phyloP scores from a whole-genome alignment of 2,797 vertebrate species.

The Myotis myotis region DNA sequence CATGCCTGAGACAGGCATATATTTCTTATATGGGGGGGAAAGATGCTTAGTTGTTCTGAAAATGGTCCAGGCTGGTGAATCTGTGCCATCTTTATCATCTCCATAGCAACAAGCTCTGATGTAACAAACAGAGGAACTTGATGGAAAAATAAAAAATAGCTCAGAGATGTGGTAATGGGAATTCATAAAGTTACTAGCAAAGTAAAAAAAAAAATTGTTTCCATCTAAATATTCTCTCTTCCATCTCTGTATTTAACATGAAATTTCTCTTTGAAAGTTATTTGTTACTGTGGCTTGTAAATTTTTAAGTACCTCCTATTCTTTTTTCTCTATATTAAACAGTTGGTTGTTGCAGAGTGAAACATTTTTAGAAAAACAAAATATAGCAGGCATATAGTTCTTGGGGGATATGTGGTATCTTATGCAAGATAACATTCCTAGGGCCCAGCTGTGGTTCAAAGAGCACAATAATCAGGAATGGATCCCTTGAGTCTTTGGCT shows the following conservation, averaged over 20 bases:
- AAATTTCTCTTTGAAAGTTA: constrained; percentile 53
- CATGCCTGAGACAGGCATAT: constrained; percentile 8
- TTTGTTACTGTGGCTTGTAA: constrained; percentile 28
- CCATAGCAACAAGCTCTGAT: constrained; percentile 79
- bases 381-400: background rate
- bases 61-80: constrained; percentile 70
- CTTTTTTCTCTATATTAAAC: constrained; percentile 31
- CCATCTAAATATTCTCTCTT: constrained; percentile 31
- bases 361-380: constrained; percentile 17
- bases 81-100: constrained; percentile 72
- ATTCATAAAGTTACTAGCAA: constrained; percentile 54
- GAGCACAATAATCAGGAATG: background rate
- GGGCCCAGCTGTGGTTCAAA: background rate
- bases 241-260: background rate
- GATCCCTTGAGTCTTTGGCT: background rate
- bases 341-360: background rate
- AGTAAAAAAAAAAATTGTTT: constrained; percentile 48
- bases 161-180: constrained; percentile 60
- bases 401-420: background rate
- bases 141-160: constrained; percentile 56
- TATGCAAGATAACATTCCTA: background rate
- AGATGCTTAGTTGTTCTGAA: constrained; percentile 77
- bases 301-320: constrained; percentile 65
- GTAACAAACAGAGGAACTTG: constrained; percentile 70
- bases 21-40: constrained; percentile 65